Evolutionary conservation across 1,140 invertebrate species (phyloP).

Genomic region (Drosophila obscura): DNA sequence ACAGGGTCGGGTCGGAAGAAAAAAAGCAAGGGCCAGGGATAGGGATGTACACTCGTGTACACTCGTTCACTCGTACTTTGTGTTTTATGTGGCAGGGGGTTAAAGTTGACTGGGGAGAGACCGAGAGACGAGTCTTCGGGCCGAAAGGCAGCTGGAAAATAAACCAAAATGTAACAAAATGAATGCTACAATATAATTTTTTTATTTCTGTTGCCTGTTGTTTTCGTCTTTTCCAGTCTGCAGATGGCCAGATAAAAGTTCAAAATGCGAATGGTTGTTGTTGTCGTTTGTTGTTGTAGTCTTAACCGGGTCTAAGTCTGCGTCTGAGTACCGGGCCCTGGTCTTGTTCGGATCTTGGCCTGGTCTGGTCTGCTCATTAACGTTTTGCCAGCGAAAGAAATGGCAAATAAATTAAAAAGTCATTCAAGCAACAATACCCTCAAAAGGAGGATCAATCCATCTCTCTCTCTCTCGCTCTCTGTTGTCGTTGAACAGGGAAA

Average conservation of each 20-base stretch:
- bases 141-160: conserved; percentile 39
- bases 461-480: conserved; percentile 14
- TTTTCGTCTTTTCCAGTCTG: conserved; percentile 39
- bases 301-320: conserved; percentile 28
- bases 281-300: conserved; percentile 30
- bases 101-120: conserved; percentile 72
- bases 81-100: conserved; percentile 75
- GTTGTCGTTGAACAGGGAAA: conserved; percentile 2
- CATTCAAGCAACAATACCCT: conserved; percentile 77
- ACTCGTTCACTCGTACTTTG: conserved; percentile 37
- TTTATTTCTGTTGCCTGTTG: conserved; percentile 37
- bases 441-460: conserved; percentile 29
- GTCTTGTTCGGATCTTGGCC: conserved; percentile 2
- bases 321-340: conserved; percentile 13
- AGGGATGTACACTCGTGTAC: too few relatives aligned
- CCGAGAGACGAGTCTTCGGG: conserved; percentile 8
- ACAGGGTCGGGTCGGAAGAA: conserved; percentile 19
- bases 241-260: conserved; percentile 80
- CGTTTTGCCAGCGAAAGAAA: conserved; percentile 73
- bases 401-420: conserved; percentile 82
- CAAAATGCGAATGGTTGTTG: conserved; percentile 64
- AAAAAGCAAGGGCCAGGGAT: conserved; percentile 33
- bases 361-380: conserved; percentile 64
- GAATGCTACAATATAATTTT: conserved; percentile 75
- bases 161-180: conserved; percentile 67